Percentiles rank a stretch among this genome's conserved stretches.
phyloP scores from a whole-genome alignment of 2,797 vertebrate genomes.

The Strix occidentalis region DNA sequence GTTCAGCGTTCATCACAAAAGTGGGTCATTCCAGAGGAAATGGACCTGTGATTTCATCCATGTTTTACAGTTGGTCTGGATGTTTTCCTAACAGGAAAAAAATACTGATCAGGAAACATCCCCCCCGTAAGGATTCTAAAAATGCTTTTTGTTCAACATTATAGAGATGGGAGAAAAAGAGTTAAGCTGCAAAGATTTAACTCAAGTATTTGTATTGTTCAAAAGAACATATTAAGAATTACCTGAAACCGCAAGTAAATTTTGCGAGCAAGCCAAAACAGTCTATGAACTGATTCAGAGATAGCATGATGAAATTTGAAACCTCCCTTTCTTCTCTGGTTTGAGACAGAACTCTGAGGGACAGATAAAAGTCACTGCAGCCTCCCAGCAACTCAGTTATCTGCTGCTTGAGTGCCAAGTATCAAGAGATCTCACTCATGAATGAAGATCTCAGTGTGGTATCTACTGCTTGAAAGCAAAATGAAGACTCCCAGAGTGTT shows the following conservation, averaged over 20 bases:
- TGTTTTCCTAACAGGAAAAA: background rate
- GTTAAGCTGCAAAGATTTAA: background rate
- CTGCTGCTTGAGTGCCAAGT: background rate
- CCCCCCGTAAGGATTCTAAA: background rate
- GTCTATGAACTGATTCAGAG: background rate
- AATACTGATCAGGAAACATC: background rate
- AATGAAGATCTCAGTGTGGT: background rate
- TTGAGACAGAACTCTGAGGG: background rate
- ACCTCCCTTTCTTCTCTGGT: background rate
- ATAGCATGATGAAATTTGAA: background rate
- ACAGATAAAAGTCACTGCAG: background rate
- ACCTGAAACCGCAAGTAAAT: background rate
- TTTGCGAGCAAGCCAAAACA: background rate
- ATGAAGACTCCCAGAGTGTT: background rate
- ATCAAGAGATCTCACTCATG: fast-evolving
- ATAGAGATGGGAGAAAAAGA: background rate
- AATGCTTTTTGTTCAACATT: background rate
- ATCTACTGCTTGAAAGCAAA: background rate
- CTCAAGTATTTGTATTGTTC: background rate
- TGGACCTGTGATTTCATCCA: background rate
- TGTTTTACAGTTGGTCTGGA: background rate
- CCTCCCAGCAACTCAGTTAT: background rate
- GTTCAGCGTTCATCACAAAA: background rate
- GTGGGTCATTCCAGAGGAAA: background rate
- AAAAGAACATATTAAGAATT: background rate